Percentiles rank a stretch among this genome's conserved stretches.
Evolutionary conservation across 2,888 invertebrate species (phyloP).

Genomic region (Cephalotes varians): DNA sequence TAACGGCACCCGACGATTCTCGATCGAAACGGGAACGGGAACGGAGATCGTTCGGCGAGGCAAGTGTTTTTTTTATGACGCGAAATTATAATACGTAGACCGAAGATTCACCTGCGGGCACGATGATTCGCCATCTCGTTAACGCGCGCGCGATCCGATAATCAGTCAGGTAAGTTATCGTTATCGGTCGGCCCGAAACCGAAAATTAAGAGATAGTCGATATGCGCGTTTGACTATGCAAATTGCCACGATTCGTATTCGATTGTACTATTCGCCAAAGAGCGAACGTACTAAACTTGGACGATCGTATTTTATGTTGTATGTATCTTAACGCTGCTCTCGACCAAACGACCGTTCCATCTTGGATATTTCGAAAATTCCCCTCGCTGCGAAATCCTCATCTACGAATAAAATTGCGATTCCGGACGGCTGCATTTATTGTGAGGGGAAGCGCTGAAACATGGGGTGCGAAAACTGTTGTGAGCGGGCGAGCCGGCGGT

Average conservation of each 20-base stretch:
- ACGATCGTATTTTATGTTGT: background rate
- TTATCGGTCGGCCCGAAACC: background rate
- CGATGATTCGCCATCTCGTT: too few relatives aligned
- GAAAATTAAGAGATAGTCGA: background rate
- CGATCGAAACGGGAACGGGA: too few relatives aligned
- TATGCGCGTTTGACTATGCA: background rate
- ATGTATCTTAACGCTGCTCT: background rate
- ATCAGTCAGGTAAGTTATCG: too few relatives aligned
- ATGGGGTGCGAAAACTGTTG: slow-evolving; percentile 28
- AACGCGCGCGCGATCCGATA: too few relatives aligned
- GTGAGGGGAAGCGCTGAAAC: background rate
- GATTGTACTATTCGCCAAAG: background rate
- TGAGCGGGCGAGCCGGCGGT: slow-evolving; percentile 1
- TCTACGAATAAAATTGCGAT: background rate
- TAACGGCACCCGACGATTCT: too few relatives aligned
- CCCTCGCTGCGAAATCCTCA: background rate
- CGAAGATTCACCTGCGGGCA: too few relatives aligned
- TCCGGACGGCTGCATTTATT: slow-evolving; percentile 10
- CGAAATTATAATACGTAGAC: too few relatives aligned
- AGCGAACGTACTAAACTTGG: background rate
- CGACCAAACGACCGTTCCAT: background rate
- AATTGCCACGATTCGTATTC: background rate
- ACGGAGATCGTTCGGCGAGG: too few relatives aligned
- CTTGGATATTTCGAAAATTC: slow-evolving; percentile 3
- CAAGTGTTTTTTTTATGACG: too few relatives aligned